phyloP scores from a whole-genome alignment of 2,113 vertebrate species.

The Marmota flaviventris region DNA sequence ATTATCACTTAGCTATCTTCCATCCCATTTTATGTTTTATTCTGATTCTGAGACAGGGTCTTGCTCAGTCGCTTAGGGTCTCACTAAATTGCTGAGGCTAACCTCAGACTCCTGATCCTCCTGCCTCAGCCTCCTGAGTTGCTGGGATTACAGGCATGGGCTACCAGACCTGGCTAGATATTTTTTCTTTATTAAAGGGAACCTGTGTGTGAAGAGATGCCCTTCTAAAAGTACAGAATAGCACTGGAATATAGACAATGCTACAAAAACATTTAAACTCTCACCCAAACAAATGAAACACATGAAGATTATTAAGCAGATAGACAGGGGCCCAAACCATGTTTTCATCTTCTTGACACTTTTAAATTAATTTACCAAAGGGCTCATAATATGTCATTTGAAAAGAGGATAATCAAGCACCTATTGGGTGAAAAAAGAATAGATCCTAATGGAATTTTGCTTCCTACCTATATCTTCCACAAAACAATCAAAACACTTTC shows the following conservation, averaged over 20 bases:
- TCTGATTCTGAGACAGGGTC: too few species aligned
- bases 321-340: neutral
- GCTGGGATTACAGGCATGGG: too few species aligned
- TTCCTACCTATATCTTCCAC: neutral
- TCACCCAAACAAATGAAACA: neutral
- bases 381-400: neutral
- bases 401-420: neutral
- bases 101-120: too few species aligned
- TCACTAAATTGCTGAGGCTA: too few species aligned
- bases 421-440: neutral
- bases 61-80: too few species aligned
- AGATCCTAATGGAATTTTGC: neutral
- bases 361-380: neutral
- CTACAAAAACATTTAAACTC: slow-evolving; percentile 2
- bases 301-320: neutral
- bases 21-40: too few species aligned
- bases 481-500: neutral
- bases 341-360: neutral
- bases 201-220: neutral
- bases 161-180: too few species aligned
- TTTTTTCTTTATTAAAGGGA: slow-evolving; percentile 59
- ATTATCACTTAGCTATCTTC: too few species aligned
- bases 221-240: neutral
- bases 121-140: too few species aligned
- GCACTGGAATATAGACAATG: neutral